Evolutionary conservation across 2,888 invertebrate species (phyloP).

Genomic region (Melieria omissa): DNA sequence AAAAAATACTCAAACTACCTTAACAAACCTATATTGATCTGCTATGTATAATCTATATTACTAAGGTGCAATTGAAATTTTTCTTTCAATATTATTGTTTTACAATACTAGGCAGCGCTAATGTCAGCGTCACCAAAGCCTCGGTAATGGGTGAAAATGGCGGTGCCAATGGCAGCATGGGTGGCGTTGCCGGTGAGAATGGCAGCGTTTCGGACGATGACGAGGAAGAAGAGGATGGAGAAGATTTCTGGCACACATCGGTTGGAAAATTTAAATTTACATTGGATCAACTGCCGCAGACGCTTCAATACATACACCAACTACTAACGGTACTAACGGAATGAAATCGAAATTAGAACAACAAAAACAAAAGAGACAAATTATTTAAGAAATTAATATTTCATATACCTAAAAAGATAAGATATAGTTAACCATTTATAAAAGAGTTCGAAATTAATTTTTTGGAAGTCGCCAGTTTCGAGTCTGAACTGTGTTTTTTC

Average conservation of each 20-base stretch:
- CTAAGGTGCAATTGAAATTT: no score
- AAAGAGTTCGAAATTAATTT: no score
- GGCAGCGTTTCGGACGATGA: conserved; percentile 77
- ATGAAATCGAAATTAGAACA: no score
- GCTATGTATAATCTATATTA: no score
- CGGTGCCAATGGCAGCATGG: conserved; percentile 72
- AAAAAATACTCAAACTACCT: no score
- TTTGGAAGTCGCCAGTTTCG: no score
- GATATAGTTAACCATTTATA: no score
- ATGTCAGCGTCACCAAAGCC: conserved; percentile 77
- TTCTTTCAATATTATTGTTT: background rate
- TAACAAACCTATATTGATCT: no score
- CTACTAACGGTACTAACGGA: conserved; percentile 72
- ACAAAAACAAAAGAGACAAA: background rate
- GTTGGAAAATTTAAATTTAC: conserved; percentile 93
- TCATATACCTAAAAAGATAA: background rate
- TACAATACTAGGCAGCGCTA: conserved; percentile 71
- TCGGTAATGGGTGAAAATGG: conserved; percentile 72
- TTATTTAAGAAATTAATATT: background rate
- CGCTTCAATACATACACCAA: conserved; percentile 92
- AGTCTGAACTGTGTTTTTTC: no score
- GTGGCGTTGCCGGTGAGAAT: conserved; percentile 68
- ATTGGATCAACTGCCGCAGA: conserved; percentile 89
- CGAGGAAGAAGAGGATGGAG: conserved; percentile 75
- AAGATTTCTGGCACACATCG: conserved; percentile 92